Base-by-base conservation (phyloP, 2,888 invertebrate species). In the Eupithecia inturbata region DNA sequence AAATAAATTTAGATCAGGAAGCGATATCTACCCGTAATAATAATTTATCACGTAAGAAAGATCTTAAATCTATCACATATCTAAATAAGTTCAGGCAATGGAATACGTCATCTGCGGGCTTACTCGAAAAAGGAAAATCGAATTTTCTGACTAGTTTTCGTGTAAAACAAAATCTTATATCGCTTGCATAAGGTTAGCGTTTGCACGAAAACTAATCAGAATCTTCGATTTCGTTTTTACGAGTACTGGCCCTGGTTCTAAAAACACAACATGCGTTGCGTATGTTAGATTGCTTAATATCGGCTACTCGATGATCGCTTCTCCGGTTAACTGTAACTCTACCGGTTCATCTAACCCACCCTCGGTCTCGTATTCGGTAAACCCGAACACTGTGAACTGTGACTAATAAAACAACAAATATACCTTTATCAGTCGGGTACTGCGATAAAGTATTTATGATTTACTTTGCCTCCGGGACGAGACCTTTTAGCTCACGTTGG, bases 331-430 rank as follows among this genome's bases (percentile, higher is more conserved):
- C 6, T 1, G 4, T 12, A 57, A 26, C 26, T 57, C 57, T 57
- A 57, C 57, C 26, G 57, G 57, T 57, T 57, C 12, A 26, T 57
- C 26, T 26, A 22, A 26, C 26, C 26, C 0, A 4, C 41, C 49
- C n/a, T 22, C 53, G 53, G 22, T 22, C 53, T 10, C 22, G 53
- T 53, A 53, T 53, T 53, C 14, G 57, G 26, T 12, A 72, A 68
- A 73, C 66, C 45, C 12, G 26, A 26, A 26, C 26, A 57, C 57
- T 57, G 57, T 57, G 57, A 57, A 57, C 72, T 71, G 77, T 73
- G 62, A 72, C 75, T 75, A 77, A 78, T 77, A 76, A 77, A 79
- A 78, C 73, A 77, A 76, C 72, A 76, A 71, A 78, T 76, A 78
- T 76, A 75, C 73, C 76, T 75, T 72, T 76, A 74, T 79, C 77